These are phyloP conservation scores for Rhabdomys dilectus DNA, from an alignment of 2,113 vertebrate species.

Conservation along the genomic window DNA sequence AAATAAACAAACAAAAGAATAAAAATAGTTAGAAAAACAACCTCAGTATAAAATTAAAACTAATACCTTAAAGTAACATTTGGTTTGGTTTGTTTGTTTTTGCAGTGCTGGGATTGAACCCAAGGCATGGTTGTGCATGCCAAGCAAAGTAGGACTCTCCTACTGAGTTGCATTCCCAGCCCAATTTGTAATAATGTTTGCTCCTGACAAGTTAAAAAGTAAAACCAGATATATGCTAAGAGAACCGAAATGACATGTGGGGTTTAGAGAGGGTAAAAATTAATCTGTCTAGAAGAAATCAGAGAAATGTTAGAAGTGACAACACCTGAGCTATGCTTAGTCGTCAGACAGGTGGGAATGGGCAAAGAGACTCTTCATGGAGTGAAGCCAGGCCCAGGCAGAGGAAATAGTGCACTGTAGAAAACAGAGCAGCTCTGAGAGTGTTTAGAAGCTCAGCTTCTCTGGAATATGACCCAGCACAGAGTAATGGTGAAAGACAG, in stretches of 20 bases:
- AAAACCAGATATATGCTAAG: not conserved
- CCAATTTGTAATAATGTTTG: not conserved
- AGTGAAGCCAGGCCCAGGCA: not conserved
- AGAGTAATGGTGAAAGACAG: not conserved
- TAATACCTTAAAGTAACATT: not conserved
- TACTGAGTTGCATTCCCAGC: not conserved
- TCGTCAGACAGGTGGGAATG: not conserved
- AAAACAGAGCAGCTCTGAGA: not conserved
- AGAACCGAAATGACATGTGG: not conserved
- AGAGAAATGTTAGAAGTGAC: not conserved
- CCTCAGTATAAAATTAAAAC: not conserved
- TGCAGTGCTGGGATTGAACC: not conserved
- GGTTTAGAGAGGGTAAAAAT: not conserved
- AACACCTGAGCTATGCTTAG: not conserved
- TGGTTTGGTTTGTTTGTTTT: not conserved
- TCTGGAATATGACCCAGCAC: not conserved
- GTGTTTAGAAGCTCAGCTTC: not conserved
- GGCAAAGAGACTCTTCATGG: not conserved
- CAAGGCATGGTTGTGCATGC: not conserved
- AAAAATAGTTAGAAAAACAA: not conserved
- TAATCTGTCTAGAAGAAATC: conserved; percentile 3
- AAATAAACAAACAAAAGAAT: not conserved
- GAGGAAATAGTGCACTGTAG: not conserved
- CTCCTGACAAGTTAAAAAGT: conserved; percentile 5
- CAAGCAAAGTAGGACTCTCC: not conserved